Base-by-base conservation (phyloP, 2,888 invertebrate genomes). In the Drosophila quinaria region DNA sequence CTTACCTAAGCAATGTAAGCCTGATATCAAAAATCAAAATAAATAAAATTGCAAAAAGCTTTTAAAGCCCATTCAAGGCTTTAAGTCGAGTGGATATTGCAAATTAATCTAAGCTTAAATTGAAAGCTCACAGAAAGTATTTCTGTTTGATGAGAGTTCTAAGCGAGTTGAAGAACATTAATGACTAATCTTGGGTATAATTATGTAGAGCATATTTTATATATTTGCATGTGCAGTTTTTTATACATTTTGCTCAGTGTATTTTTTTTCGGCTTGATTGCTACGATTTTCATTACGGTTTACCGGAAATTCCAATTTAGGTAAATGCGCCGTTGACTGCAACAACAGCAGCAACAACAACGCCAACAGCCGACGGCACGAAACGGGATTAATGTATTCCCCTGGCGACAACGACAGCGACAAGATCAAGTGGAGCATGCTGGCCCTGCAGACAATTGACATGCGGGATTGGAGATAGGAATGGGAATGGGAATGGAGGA, bases 301-400 rank as follows among this genome's bases (percentile, higher is more conserved):
- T 91, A 90, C 91, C 91, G 91, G 91, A 91, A 87, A 91, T 91
- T 90, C 91, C 91, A 91, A 91, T 91, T 91, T 91, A 91, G 91
- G 91, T 91, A 91, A 91, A 91, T 91, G 87, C 91, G 90, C 79
- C 86, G 91, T 90, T 90, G 88, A 88, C 80, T 74, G 73, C 81
- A 72, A 56, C 72, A 71, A 71, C 73, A 44, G 25, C 25, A 25
- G 25, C 63, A 42, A 37, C 46, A 55, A 46, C 58, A 19, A 19
- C 19, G 22, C 22, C 62, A 55, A 47, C 67, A 51, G 46, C 22
- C 50, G 59, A 51, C 70, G 70, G 74, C 80, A 77, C 72, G 75
- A 81, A 79, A 56, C 66, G 80, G 77, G 78, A 84, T 81, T 73
- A 79, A 88, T 83, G 63, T 77, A 51, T 70, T 67, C 73, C 87